Base-by-base conservation (phyloP, 2,113 vertebrate species). In the Jacana jacana region DNA sequence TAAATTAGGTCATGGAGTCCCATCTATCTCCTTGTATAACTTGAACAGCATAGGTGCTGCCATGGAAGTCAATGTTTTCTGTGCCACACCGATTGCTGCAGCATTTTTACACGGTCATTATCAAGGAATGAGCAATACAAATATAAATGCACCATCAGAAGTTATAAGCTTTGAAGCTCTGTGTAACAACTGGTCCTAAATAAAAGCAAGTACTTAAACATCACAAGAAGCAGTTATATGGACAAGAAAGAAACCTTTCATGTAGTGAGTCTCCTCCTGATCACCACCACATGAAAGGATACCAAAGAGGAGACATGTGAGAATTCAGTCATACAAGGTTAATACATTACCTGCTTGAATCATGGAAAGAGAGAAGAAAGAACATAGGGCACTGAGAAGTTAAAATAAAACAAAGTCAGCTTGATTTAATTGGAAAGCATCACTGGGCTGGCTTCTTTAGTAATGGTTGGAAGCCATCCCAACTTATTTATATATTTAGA, bases 191-290 rank as follows among this genome's bases (percentile, higher is more conserved):
- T 49, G 40, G 27, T 85, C 77, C 75, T 51, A 91, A 94, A 58
- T 64, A 93, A 93, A 93, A 92, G 63, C 44, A 78, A 49, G 80
- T 58, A 65, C 51, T 68, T 86, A 40, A 91, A 33, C 91, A 55
- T 10, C 55, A 76, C 24, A 69, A 89, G 51, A 87, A 88, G 73
- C 76, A 78, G 35, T 64, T 84, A 35, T 0, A 44, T 13, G 58
- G 71, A 80, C 75, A 91, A 95, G 71, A 96, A 96, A 97, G 88
- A 31, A 93, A 94, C 46, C 84, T 96, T 96, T 97, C 81, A 96
- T 92, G 94, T 89, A 16, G 48, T 3, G 46, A 83, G 51, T 4
- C 61, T 93, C 46, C 69, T 61, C 2, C 84, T 69, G 91, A 93
- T 92, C 73, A 57, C 17, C 52, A 35, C 52, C 68, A 92, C 91